Evolutionary conservation across 1,140 invertebrate genomes (phyloP), one percentile per base, ranked within the genome.

Genomic region (Bombus superbus): DNA sequence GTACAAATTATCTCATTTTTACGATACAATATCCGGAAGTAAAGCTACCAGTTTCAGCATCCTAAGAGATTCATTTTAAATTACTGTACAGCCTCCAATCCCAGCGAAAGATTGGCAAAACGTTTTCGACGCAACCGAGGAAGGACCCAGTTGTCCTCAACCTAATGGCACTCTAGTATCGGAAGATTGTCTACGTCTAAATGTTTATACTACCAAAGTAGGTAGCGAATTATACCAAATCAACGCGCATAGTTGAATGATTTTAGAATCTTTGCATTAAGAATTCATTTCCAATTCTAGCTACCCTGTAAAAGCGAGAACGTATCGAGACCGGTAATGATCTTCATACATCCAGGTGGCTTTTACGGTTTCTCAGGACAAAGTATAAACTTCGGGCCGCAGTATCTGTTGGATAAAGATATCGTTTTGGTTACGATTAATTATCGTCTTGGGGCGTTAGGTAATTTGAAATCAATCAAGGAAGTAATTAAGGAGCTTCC

Each of bases 161-260:
- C 81, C 86, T 40, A 3, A 25, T 10, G 38, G 25, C 22, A 38
- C 76, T 25, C 5, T 73, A 62, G 11, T 68, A 4, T 86, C 83
- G 18, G 97, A 97, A 95, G 97, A 98, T 93, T 98, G 98, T 92
- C 15, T 85, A 4, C 97, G 97, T 91, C 94, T 98, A 18, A 98
- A 98, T 92, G 96, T 98, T 13, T 98, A 97, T 92, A 97, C 97
- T 35, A 97, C 97, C 57, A 91, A 91, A 82, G 94, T 94, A 92
- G 74, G 71, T 62, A n/a, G 3, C 15, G 44, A 22, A 53, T 22
- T 22, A 22, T 28, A 35, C 3, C 5, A 22, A 66, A 35, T n/a
- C 8, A 13, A 1, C 8, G 28, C 4, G 11, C 59, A n/a, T n/a
- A 13, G 3, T n/a, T 62, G n/a, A n/a, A n/a, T 13, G 11, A 53